Conservation (phyloP, 2,113 vertebrate species). For the Notarius quadriscutis region DNA sequence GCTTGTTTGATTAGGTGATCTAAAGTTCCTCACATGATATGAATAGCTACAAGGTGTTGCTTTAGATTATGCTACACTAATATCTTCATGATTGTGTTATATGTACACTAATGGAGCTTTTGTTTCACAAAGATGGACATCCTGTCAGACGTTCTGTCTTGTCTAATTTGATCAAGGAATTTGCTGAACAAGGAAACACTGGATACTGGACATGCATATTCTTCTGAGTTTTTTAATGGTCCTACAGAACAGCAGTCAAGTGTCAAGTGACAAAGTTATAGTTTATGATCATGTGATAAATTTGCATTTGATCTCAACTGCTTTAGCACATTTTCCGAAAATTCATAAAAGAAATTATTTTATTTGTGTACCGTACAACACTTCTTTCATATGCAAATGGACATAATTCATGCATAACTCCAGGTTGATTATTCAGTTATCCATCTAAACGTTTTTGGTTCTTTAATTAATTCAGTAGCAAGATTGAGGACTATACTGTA, state of each 20-base stretch:
- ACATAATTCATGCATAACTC: not conserved
- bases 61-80: conserved; percentile 27
- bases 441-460: not conserved
- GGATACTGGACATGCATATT: not conserved
- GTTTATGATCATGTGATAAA: not conserved
- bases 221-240: not conserved
- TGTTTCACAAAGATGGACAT: conserved; percentile 28
- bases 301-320: not conserved
- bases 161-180: not conserved
- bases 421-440: not conserved
- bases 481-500: not conserved
- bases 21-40: conserved; percentile 13
- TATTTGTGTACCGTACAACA: not conserved
- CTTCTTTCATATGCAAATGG: not conserved
- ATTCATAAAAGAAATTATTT: not conserved
- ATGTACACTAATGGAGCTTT: conserved; percentile 39
- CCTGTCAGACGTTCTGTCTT: conserved; percentile 8
- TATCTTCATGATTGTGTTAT: conserved; percentile 38
- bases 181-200: not conserved
- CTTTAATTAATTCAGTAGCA: not conserved
- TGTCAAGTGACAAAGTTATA: not conserved
- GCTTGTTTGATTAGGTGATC: conserved; percentile 43
- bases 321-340: not conserved
- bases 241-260: not conserved
- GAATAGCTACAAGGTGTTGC: conserved; percentile 7